phyloP scores from a whole-genome alignment of 2,113 vertebrate genomes.

The Megaceryle maxima region DNA sequence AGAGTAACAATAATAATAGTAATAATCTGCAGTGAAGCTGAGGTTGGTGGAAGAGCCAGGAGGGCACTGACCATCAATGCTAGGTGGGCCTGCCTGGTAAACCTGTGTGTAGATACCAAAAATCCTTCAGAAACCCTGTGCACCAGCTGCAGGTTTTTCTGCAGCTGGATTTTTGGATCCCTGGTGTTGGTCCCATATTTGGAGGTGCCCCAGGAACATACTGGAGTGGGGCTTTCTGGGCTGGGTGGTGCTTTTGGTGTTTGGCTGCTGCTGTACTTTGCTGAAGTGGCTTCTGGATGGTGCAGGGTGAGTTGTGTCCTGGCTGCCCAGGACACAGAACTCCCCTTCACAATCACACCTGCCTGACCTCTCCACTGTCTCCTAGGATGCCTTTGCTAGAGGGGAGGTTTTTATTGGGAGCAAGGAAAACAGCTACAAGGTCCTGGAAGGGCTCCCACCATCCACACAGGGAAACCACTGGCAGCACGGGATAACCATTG shows the following conservation, averaged over 20 bases:
- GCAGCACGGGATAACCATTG: slow-evolving; percentile 93
- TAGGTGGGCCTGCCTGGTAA: background rate
- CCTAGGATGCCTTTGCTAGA: slow-evolving; percentile 91
- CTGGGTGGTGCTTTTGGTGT: background rate
- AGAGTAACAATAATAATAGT: background rate
- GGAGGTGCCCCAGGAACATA: background rate
- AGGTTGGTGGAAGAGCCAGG: background rate
- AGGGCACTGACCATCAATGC: background rate
- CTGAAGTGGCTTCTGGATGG: background rate
- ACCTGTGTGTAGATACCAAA: background rate
- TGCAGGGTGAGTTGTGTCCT: background rate
- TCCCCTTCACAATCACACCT: background rate
- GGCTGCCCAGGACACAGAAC: background rate
- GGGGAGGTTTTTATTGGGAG: slow-evolving; percentile 98
- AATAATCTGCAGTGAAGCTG: background rate
- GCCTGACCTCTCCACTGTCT: background rate
- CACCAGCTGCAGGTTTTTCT: background rate
- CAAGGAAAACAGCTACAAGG: slow-evolving; percentile 93
- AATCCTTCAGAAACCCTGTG: background rate
- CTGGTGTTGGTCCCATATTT: rapidly evolving
- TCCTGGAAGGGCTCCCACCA: slow-evolving; percentile 85
- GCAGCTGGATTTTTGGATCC: background rate
- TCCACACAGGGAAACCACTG: slow-evolving; percentile 91
- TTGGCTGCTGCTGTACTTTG: background rate
- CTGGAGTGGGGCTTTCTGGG: background rate